These are phyloP conservation scores for Chelonoidis abingdonii DNA, from an alignment of 2,113 vertebrate genomes.

Conservation along the genomic window DNA sequence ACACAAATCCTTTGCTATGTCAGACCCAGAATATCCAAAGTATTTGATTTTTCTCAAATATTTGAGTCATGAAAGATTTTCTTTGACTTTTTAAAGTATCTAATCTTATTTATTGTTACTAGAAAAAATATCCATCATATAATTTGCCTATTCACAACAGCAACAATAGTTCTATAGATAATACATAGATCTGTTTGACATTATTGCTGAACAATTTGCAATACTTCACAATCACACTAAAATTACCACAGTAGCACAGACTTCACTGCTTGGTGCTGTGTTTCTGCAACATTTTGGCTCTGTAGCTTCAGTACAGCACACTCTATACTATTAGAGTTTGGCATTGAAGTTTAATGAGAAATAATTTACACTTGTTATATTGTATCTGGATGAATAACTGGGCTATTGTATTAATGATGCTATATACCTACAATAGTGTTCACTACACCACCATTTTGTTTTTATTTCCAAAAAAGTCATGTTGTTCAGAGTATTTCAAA, in stretches of 20 bases:
- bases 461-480: background rate
- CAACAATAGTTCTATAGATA: background rate
- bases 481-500: background rate
- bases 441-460: background rate
- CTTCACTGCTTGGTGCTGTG: background rate
- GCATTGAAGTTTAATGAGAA: background rate
- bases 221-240: background rate
- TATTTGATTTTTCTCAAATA: background rate
- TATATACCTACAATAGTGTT: background rate
- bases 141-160: background rate
- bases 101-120: background rate
- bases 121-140: rapidly evolving
- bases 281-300: background rate
- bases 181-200: background rate
- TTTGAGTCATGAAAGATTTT: background rate
- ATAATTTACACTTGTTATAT: background rate
- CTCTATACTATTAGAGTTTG: background rate
- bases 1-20: background rate
- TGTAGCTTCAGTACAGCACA: background rate
- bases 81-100: background rate
- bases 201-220: background rate
- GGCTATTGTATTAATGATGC: background rate
- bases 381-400: background rate
- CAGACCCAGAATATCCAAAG: background rate
- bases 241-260: background rate